Percentiles rank a stretch among this genome's conserved stretches.
Conservation (phyloP, 1,140 invertebrate genomes). For the Ylistrum balloti region DNA sequence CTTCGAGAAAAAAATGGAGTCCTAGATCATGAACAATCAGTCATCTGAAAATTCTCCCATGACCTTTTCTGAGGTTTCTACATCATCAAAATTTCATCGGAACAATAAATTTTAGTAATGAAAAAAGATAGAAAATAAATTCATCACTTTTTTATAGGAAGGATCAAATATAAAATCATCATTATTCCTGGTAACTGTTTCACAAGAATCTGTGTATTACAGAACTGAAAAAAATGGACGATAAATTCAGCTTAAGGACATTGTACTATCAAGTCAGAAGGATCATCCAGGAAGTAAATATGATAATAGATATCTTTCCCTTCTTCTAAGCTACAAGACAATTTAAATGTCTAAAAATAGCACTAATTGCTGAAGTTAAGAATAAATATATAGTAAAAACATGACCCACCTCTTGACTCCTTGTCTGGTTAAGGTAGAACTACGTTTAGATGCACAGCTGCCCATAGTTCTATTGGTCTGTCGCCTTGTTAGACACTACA, state of each 20-base stretch:
- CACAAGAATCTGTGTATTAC: neutral
- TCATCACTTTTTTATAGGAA: neutral
- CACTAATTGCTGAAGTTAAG: neutral
- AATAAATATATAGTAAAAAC: conserved; percentile 1
- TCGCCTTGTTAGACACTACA: neutral
- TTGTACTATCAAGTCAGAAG: neutral
- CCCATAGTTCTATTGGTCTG: neutral
- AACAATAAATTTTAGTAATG: neutral
- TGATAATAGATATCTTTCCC: neutral
- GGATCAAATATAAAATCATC: neutral
- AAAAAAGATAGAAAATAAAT: neutral
- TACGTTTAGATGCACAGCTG: conserved; percentile 26
- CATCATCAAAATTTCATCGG: neutral
- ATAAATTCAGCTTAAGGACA: no score
- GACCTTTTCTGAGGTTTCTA: neutral
- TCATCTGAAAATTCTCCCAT: no score
- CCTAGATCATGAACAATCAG: neutral
- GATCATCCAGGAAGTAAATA: neutral
- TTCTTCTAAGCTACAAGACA: neutral
- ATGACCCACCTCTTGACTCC: conserved; percentile 16
- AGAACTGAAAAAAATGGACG: no score
- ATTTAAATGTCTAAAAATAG: neutral
- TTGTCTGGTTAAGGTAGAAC: neutral
- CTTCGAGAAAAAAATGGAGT: no score
- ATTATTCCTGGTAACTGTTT: neutral